phyloP scores from a whole-genome alignment of 2,888 invertebrate genomes.

The Platynereis dumerilii region DNA sequence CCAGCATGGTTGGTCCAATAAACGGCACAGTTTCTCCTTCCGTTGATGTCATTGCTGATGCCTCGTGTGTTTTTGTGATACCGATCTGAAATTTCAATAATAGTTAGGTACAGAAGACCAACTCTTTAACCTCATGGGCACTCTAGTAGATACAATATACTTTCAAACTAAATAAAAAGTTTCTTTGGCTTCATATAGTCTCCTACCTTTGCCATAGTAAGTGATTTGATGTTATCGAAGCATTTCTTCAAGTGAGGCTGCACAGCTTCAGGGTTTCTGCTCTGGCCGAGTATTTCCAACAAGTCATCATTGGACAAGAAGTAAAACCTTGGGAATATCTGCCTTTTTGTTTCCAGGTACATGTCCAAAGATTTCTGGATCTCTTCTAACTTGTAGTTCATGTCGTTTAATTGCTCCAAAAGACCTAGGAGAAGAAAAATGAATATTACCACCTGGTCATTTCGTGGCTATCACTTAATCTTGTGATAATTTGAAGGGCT shows the following conservation, averaged over 20 bases:
- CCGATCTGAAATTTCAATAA: conserved; percentile 50
- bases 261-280: conserved; percentile 81
- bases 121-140: too few relatives aligned
- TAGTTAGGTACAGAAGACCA: neutral
- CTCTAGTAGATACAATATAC: too few relatives aligned
- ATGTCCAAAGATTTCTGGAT: conserved; percentile 84
- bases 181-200: too few relatives aligned
- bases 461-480: neutral
- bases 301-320: conserved; percentile 84
- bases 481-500: neutral
- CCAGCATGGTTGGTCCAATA: conserved; percentile 72
- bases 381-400: conserved; percentile 78
- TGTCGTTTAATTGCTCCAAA: conserved; percentile 73
- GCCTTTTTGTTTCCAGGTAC: conserved; percentile 88
- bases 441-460: neutral
- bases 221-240: conserved; percentile 79
- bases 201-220: conserved; percentile 61
- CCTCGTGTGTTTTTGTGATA: conserved; percentile 59
- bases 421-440: conserved; percentile 63
- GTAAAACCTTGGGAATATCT: conserved; percentile 83
- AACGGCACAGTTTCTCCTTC: conserved; percentile 86
- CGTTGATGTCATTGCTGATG: conserved; percentile 78
- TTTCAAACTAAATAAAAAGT: too few relatives aligned
- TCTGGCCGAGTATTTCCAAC: conserved; percentile 84
- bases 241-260: conserved; percentile 87